Evolutionary conservation across 2,797 vertebrate species (phyloP).

Genomic region (Oryzias dopingdopingensis): DNA sequence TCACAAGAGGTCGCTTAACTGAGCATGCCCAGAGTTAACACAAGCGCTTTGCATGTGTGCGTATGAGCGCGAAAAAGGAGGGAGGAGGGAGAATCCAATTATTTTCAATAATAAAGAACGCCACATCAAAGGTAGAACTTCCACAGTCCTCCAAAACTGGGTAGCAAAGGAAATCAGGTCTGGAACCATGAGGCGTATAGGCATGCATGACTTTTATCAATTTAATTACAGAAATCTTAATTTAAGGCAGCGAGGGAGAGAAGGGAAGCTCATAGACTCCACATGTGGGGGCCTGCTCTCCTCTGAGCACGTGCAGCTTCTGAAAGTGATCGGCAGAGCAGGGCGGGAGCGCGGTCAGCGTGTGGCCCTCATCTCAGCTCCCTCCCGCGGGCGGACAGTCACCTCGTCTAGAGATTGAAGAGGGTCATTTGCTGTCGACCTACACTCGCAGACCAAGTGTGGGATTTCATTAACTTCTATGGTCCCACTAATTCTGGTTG

Average conservation of each 20-base stretch:
- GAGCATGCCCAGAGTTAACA: constrained; percentile 66
- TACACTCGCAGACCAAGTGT: constrained; percentile 53
- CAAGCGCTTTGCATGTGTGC: constrained; percentile 30
- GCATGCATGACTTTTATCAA: constrained; percentile 78
- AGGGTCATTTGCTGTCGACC: constrained; percentile 57
- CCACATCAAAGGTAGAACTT: constrained; percentile 82
- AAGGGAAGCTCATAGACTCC: constrained; percentile 40
- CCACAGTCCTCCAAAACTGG: constrained; percentile 64
- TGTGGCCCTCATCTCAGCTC: constrained; percentile 50
- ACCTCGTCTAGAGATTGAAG: constrained; percentile 52
- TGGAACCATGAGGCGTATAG: constrained; percentile 74
- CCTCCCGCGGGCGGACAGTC: constrained; percentile 46
- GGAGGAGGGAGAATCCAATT: constrained; percentile 73
- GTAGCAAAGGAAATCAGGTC: constrained; percentile 71
- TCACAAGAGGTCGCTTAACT: constrained; percentile 61
- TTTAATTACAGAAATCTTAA: constrained; percentile 82
- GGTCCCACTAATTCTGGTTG: constrained; percentile 54
- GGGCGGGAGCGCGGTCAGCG: constrained; percentile 47
- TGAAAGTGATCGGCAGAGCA: constrained; percentile 63
- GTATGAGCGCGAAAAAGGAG: constrained; percentile 11
- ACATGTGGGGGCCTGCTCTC: constrained; percentile 40
- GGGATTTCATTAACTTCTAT: constrained; percentile 69
- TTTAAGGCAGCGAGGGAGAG: constrained; percentile 62
- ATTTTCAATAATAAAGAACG: constrained; percentile 79
- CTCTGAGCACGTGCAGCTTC: constrained; percentile 43